Conservation (phyloP, 2,797 vertebrate genomes). For the Gallinago nigripennis region DNA sequence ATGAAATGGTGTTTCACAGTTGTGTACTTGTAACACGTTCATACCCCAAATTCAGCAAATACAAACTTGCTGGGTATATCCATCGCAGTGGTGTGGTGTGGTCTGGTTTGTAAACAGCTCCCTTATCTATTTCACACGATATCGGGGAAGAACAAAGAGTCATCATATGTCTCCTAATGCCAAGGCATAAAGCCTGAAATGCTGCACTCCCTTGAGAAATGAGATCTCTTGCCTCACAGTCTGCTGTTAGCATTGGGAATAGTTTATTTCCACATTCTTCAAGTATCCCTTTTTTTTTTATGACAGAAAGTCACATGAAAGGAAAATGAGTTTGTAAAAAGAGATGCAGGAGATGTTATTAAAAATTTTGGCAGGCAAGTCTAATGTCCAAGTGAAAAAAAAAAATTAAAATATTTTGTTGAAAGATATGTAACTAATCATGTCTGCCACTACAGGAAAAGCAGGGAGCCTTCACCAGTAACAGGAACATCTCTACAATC, state of each 20-base stretch:
- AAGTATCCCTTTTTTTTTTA: not conserved
- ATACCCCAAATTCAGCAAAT: not conserved
- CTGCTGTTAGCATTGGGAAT: not conserved
- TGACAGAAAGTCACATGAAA: not conserved
- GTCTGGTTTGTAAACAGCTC: not conserved
- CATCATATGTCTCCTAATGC: rapidly evolving
- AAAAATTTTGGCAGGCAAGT: not conserved
- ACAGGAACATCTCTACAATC: not conserved
- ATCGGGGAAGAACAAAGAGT: not conserved
- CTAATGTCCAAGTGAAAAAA: not conserved
- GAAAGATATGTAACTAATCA: not conserved
- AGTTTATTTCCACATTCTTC: not conserved
- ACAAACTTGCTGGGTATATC: not conserved
- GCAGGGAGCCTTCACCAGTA: not conserved
- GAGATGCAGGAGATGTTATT: not conserved
- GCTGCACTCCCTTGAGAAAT: not conserved
- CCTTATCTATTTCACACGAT: not conserved
- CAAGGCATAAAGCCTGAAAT: not conserved
- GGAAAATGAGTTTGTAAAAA: not conserved
- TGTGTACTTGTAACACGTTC: not conserved
- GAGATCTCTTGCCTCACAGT: not conserved
- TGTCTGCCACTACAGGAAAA: not conserved
- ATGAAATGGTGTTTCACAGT: not conserved
- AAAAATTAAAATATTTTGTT: not conserved
- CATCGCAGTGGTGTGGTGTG: not conserved